Base-by-base conservation (phyloP, 2,797 vertebrate species). In the Phaenicophaeus curvirostris region DNA sequence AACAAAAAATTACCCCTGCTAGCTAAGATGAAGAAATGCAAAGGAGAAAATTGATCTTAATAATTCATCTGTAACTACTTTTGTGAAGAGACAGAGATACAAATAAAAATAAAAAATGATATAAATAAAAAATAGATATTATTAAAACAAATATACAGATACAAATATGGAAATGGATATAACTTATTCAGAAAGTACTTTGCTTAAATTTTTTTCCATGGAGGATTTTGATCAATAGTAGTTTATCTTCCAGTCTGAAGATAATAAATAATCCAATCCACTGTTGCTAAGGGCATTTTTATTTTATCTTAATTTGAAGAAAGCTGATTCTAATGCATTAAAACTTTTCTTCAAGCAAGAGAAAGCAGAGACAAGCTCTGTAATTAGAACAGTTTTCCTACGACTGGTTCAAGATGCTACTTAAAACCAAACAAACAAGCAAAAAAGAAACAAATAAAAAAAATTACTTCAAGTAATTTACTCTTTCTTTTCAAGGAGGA, bases 291-390 rank as follows among this genome's bases (percentile, higher is more conserved):
- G 31, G 33, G 12, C 55, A 75, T 93, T 86, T 81, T 89, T 75
- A 57, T 83, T 95, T 93, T 89, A 78, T 89, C 79, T 93, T 94
- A 94, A 90, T 95, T 95, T 94, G 66, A 20, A 86, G 53, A 67
- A 92, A 89, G 33, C 24, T 82, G 4, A 77, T 85, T 91, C 62
- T 54, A 90, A 65, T 69, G 27, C 11, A 71, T 74, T 62, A 79
- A 55, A 93, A 90, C 15, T 85, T 90, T 80, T 91, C 63, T 95
- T 85, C 54, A 75, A 79, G 37, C 9, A 51, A 79, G 8, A 11
- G 8, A 90, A 93, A 83, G 8, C 33, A 69, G 42, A 69, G 17
- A 23, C 37, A 89, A 55, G 11, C 4, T 84, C 50, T 81, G 39
- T 78, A 85, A 91, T 85, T 79, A 87, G 46, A 93, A 68, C 11